A percentile compares a stretch with the other conserved stretches of the same genome.
phyloP scores from a whole-genome alignment of 2,113 vertebrate genomes.

The Tyto alba region DNA sequence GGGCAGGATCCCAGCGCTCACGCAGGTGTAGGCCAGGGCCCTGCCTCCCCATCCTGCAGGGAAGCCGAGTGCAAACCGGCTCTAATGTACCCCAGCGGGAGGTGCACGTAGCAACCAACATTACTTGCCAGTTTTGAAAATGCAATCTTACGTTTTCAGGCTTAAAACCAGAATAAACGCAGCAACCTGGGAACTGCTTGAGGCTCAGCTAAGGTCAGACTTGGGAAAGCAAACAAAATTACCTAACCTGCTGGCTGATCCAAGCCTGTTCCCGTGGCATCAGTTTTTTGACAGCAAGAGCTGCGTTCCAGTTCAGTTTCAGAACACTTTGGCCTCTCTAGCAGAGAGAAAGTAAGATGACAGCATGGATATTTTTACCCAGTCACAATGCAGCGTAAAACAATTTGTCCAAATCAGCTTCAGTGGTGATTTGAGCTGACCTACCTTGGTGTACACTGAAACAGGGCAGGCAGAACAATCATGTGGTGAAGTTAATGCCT shows the following conservation, averaged over 20 bases:
- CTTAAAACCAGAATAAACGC: background rate
- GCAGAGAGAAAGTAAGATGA: background rate
- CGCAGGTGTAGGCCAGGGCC: background rate
- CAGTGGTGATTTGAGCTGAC: background rate
- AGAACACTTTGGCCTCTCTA: background rate
- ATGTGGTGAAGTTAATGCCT: background rate
- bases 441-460: background rate
- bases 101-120: fast-evolving
- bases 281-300: background rate
- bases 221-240: background rate
- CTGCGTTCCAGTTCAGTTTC: background rate
- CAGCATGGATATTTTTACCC: background rate
- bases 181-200: background rate
- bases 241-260: background rate
- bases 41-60: fast-evolving
- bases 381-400: background rate
- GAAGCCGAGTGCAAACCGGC: background rate
- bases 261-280: background rate
- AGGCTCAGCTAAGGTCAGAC: background rate
- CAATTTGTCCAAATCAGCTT: background rate
- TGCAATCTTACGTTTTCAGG: background rate
- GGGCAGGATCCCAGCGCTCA: background rate
- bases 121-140: background rate
- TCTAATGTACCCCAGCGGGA: background rate
- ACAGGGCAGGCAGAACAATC: background rate